Base-by-base conservation (phyloP, 2,113 vertebrate species). In the Toxotes chatareus region DNA sequence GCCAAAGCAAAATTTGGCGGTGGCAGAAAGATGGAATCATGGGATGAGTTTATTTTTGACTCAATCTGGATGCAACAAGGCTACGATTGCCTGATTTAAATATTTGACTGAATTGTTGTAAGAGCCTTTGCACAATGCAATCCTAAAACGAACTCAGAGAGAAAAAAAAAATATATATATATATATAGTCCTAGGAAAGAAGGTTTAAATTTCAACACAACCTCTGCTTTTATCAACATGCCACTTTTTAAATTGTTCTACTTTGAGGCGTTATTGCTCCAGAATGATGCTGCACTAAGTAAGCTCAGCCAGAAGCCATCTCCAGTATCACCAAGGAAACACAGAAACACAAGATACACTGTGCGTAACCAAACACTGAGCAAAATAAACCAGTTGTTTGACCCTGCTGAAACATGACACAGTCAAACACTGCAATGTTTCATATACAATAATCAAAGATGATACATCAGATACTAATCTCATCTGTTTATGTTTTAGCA, bases 181-280 rank as follows among this genome's bases (percentile, higher is more conserved):
- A 27, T 27, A 66, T 14, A 40, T 44, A 44, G 42, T 44, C 42
- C 42, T 44, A 9, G 51, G 27, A 12, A 21, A 72, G 5, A 68
- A 38, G 64, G n/a, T 62, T 83, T 51, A 38, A 57, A 59, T 80
- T 77, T 78, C 68, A 79, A 36, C 73, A 84, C 66, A 66, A 19
- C 31, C 56, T 68, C 7, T 21, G 63, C 64, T 65, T 85, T 84
- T 61, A 78, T 79, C 44, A 74, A 47, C 68, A 72, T 13, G 3
- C 9, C 36, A 44, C 17, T 10, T 83, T 61, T 71, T 44, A 76
- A 4, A 0, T n/a, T 17, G n/a, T 74, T 49, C 71, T 75, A 31
- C 4, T 53, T n/a, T 63, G 27, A 55, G 60, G 38, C 67, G 10
- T 19, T 61, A 84, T 80, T 79, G 51, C 23, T 61, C 6, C 42